Evolutionary conservation across 2,113 vertebrate species (phyloP), one percentile per base, ranked within the genome.

Genomic region (Pandion haliaetus): DNA sequence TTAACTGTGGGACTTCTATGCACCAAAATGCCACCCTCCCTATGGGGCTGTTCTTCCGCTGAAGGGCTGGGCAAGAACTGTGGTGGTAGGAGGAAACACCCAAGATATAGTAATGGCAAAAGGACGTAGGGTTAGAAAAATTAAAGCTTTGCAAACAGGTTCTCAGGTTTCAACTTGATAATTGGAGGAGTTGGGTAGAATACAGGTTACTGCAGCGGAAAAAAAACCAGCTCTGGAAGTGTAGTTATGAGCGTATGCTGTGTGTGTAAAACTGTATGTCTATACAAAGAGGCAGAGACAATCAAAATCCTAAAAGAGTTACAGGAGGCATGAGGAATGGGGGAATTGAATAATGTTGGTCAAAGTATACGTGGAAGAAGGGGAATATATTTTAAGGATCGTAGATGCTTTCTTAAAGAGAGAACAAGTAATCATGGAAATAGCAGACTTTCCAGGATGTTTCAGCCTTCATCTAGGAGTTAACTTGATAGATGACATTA

Each of bases 1-100:
- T 58, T 62, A 52, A 17, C 20, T 17, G 8, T 47, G 31, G 31
- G 12, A 49, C 40, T 83, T 58, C 12, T 45, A 4, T 0, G 0
- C 24, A 19, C 24, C 31, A 57, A 17, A 65, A 8, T 36, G 38
- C 50, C 18, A 29, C 10, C 9, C 16, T 92, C 40, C 8, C 14
- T 26, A 1, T 21, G 38, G n/a, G 32, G 12, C 55, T 50, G 6
- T 55, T 6, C 32, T 42, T 85, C 32, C 25, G 42, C 19, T 59
- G 54, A 47, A 5, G 0, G 76, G 61, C 40, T 87, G 54, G 65
- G 44, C 62, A 85, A 50, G 92, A 92, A 29, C 28, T 36, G 16
- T 58, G 82, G 28, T 91, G 70, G 38, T 24, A 49, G 26, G 11
- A 73, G 36, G 55, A 95, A 93, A 82, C 9, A 58, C 69, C 25